Evolutionary conservation across 1,140 invertebrate genomes (phyloP).

Genomic region (Trissolcus basalis): DNA sequence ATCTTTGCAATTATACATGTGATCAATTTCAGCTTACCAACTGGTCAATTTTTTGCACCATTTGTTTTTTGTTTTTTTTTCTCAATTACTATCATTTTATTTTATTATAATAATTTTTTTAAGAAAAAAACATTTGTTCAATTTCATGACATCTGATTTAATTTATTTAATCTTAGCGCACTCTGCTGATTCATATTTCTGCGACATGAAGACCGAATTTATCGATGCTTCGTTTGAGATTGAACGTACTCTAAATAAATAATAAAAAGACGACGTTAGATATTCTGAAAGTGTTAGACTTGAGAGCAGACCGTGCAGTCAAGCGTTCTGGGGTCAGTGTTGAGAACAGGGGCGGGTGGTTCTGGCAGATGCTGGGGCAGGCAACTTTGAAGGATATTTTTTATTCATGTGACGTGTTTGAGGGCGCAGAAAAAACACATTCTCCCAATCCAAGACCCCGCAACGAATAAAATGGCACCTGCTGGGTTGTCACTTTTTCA

Average conservation of each 20-base stretch:
- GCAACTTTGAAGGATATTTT: slow-evolving; percentile 75
- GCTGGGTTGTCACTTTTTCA: slow-evolving; percentile 46
- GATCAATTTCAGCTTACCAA: slow-evolving; percentile 21
- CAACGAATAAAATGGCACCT: slow-evolving; percentile 50
- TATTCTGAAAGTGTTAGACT: slow-evolving; percentile 59
- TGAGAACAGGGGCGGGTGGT: slow-evolving; percentile 35
- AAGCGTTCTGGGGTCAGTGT: slow-evolving; percentile 42
- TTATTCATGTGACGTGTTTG: slow-evolving; percentile 75
- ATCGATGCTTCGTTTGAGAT: slow-evolving; percentile 42
- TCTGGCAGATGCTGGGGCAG: slow-evolving; percentile 64
- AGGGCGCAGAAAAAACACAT: slow-evolving; percentile 74
- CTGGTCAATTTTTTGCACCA: neutral
- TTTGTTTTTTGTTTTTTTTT: slow-evolving; percentile 3
- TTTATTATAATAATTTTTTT: too few relatives aligned
- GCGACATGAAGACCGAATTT: slow-evolving; percentile 23
- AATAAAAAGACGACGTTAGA: slow-evolving; percentile 53
- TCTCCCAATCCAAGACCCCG: slow-evolving; percentile 63
- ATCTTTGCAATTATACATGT: slow-evolving; percentile 41
- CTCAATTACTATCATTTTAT: too few relatives aligned
- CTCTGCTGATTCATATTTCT: slow-evolving; percentile 43
- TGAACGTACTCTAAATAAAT: slow-evolving; percentile 57
- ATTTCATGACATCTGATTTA: too few relatives aligned
- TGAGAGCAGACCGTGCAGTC: slow-evolving; percentile 42
- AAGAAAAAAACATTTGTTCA: too few relatives aligned
- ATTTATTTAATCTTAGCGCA: neutral